Percentiles rank a stretch among this genome's conserved stretches.
Conservation (phyloP, 2,797 vertebrate species). For the Muscicapa striata region DNA sequence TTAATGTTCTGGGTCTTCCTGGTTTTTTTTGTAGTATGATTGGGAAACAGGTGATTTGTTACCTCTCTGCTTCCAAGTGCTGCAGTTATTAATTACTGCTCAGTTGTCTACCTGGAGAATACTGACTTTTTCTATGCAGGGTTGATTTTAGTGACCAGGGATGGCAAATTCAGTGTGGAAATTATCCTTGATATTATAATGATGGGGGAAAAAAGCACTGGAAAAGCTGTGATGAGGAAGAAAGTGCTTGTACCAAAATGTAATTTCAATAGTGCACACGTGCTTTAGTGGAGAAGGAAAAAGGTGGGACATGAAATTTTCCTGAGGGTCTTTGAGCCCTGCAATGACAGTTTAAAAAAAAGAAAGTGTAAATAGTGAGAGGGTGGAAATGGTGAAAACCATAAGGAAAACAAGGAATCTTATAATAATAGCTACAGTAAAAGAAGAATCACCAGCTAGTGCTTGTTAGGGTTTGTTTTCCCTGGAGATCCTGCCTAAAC, state of each 20-base stretch:
- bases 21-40: neutral
- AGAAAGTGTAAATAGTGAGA: neutral
- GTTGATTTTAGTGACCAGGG: neutral
- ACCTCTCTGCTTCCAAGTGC: neutral
- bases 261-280: accelerated
- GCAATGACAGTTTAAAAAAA: neutral
- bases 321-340: neutral
- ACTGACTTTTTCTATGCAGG: neutral
- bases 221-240: neutral
- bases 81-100: slow-evolving; percentile 17
- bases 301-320: neutral
- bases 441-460: neutral
- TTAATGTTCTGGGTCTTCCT: neutral
- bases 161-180: neutral
- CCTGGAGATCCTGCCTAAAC: neutral
- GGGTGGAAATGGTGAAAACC: neutral
- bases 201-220: neutral
- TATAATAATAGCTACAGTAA: neutral
- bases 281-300: neutral
- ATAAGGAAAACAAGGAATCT: neutral
- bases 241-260: neutral
- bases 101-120: neutral
- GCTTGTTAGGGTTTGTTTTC: neutral
- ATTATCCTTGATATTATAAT: neutral
- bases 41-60: slow-evolving; percentile 23